Evolutionary conservation across 1,140 invertebrate genomes (phyloP), one percentile per base, ranked within the genome.

Genomic region (Drosophila neocordata): DNA sequence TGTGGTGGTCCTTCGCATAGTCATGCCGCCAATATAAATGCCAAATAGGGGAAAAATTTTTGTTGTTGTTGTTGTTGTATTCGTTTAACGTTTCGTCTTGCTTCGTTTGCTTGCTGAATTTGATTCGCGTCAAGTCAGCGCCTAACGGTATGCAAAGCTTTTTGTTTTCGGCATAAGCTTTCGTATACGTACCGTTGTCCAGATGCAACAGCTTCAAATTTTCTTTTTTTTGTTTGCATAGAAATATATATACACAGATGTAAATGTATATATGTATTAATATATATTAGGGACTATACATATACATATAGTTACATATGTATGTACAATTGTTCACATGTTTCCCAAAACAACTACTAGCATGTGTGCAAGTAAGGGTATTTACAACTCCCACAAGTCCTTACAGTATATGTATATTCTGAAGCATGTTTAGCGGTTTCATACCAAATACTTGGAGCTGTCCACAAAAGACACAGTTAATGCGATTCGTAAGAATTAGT

Each of bases 121-220:
- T 22, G 34, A 15, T 48, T 12, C 34, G 41, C 13, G 8, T 48
- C 13, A 12, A 31, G 48, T 44, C 65, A 48, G 61, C 48, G 35
- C 12, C 44, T 41, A 44, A 65, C 65, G 60, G 70, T 69, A 77
- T 63, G 73, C 73, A 77, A 73, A 77, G 73, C 73, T 77, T 73
- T 75, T 51, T 31, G 27, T 31, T 31, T 6, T 8, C 15, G 57
- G 18, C 3, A 12, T 35, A 72, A 76, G 73, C 73, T 76, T 41
- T 59, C 31, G 18, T 5, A 20, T 11, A 18, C 20, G 8, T 48
- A 44, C 41, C 41, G 7, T 20, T 31, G 59, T 62, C 22, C 20
- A 69, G 37, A 69, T 76, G 73, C 73, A 76, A 76, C 72, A 58
- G 73, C 71, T 37, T 34, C 60, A 53, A 22, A 9, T 56, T 57